These are phyloP conservation scores for Eulemur coronatus DNA, from an alignment of 2,797 vertebrate species.

Conservation along the genomic window DNA sequence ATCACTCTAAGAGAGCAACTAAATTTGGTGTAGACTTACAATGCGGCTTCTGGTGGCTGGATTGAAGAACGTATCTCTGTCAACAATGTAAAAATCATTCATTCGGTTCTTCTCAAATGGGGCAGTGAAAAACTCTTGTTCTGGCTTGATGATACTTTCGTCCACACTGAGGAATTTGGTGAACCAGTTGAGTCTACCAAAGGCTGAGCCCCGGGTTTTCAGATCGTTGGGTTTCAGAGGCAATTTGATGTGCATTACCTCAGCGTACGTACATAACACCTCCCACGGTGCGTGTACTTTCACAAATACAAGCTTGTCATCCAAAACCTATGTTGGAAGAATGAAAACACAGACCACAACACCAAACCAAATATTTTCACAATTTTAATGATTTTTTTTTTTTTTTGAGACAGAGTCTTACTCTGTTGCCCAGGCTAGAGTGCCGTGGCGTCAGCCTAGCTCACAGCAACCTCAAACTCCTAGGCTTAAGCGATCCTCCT, in stretches of 20 bases:
- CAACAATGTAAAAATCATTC: constrained; percentile 88
- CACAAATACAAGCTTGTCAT: constrained; percentile 90
- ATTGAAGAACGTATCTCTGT: constrained; percentile 92
- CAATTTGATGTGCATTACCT: constrained; percentile 94
- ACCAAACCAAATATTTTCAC: background rate
- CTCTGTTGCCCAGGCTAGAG: no score
- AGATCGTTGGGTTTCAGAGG: constrained; percentile 91
- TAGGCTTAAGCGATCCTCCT: no score
- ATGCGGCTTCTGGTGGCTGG: constrained; percentile 95
- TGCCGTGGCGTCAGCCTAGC: no score
- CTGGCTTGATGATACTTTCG: constrained; percentile 89
- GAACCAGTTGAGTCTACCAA: constrained; percentile 85
- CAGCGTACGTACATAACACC: constrained; percentile 91
- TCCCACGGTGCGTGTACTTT: constrained; percentile 96
- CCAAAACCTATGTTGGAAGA: constrained; percentile 85
- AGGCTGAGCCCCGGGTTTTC: constrained; percentile 84
- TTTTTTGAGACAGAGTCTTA: no score
- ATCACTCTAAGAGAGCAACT: background rate
- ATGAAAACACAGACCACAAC: constrained; percentile 31
- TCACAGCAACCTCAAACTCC: no score
- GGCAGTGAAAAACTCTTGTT: constrained; percentile 94
- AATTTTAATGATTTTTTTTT: constrained; percentile 3
- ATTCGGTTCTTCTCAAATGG: constrained; percentile 92
- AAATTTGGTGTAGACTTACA: constrained; percentile 82
- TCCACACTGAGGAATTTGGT: constrained; percentile 90